Evolutionary conservation across 30 jellyfish, hydroid and myxozoan species (phyloP), one percentile per base, ranked within the genome.

Genomic region (Nemopilema nomurai): DNA sequence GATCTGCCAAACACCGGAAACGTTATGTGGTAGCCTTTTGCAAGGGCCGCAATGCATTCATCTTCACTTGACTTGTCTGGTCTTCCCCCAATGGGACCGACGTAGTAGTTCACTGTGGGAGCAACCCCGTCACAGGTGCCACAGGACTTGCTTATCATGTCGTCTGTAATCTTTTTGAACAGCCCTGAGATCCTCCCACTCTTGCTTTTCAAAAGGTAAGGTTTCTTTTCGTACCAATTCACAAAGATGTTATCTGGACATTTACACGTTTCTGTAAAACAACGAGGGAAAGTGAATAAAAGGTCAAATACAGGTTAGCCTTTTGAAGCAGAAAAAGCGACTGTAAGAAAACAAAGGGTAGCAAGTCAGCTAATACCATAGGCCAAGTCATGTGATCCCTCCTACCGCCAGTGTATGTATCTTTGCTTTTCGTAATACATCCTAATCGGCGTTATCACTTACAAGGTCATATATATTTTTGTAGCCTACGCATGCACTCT

Each of bases 1-100:
- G 90, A 41, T 31, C 87, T 77, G 30, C 97, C 97, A 71, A 81
- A 89, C 8, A 89, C 32, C 18, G 97, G 97, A 23, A 82, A 68
- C 22, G 85, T 79, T n/a, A 89, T 28, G 65, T 89, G 96, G 57
- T 75, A 68, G 63, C 74, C 80, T 28, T 50, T 29, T 28, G 53
- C 92, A 17, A 89, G 67, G 20, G n/a, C 21, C 0, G 16, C 62
- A 30, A 80, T 80, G 29, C 73, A 1, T 24, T 73, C 30, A 30
- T 33, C 51, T n/a, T 64, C 88, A 32, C 83, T 69, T 23, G 41
- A 4, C 69, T 89, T 89, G 66, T 89, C 88, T 28, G 96, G 85
- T 25, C 67, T 33, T 33, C 80, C 92, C 28, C 96, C 96, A 24
- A 85, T 62, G 29, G 51, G 79, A 25, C 88, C 71, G 13, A 53